Conservation (phyloP, 2,797 vertebrate species). For the Mareca strepera region DNA sequence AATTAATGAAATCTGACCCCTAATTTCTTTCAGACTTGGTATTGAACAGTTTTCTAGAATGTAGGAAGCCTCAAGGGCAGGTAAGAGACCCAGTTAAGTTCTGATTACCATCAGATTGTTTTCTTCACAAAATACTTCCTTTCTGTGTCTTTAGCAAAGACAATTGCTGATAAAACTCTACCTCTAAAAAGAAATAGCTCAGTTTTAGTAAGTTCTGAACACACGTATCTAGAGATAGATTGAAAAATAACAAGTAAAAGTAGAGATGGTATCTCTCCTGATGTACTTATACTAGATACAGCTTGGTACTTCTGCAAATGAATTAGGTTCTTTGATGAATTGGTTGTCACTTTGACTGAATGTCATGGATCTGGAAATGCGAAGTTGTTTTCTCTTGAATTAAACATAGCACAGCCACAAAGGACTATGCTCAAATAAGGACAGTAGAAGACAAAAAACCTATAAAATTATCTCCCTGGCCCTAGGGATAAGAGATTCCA, state of each 20-base stretch:
- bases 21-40: constrained; percentile 15
- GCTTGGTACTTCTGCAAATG: neutral
- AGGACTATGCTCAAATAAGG: constrained; percentile 59
- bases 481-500: constrained; percentile 17
- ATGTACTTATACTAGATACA: neutral
- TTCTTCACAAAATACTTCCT: neutral
- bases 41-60: neutral
- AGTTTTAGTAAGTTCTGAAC: neutral
- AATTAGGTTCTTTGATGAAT: neutral
- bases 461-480: constrained; percentile 14
- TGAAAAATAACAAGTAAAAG: neutral
- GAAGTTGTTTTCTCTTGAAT: constrained; percentile 20
- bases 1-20: neutral
- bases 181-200: neutral
- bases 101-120: constrained; percentile 6
- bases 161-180: neutral
- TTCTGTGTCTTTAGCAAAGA: neutral
- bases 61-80: neutral
- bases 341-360: neutral
- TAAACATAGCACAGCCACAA: neutral
- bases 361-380: neutral
- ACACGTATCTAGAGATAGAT: neutral
- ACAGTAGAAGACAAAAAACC: constrained; percentile 25
- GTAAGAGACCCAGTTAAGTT: neutral
- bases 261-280: neutral